A percentile compares a stretch with the other conserved stretches of the same genome.
These are phyloP conservation scores for Saccopteryx bilineata DNA, from an alignment of 2,113 vertebrate species.

Conservation along the genomic window DNA sequence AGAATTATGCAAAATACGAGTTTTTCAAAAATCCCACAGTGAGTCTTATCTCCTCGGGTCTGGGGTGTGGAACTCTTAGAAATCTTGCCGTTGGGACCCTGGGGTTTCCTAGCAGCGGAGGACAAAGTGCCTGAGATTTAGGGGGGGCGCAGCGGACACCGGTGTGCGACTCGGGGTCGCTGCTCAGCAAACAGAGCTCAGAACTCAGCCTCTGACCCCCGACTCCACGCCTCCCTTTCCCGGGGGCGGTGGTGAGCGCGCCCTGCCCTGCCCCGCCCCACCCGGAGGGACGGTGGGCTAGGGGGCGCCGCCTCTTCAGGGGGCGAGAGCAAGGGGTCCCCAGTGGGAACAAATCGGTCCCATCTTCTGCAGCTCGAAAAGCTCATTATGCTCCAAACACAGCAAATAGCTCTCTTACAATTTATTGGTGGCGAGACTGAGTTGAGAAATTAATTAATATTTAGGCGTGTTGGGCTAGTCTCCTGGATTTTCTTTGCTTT, in stretches of 20 bases:
- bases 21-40: conserved; percentile 98
- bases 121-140: background rate
- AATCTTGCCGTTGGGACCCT: background rate
- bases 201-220: background rate
- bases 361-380: background rate
- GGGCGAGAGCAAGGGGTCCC: no score
- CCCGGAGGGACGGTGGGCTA: no score
- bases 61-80: background rate
- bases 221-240: no score
- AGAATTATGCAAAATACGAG: conserved; percentile 99
- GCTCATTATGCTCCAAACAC: fast-evolving
- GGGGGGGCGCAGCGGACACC: no score
- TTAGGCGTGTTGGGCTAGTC: background rate
- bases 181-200: background rate
- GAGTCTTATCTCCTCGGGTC: conserved; percentile 74
- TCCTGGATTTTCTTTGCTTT: background rate
- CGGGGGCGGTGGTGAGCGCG: no score
- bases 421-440: fast-evolving
- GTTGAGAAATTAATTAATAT: background rate
- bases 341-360: background rate
- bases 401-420: fast-evolving
- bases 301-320: no score
- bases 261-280: no score
- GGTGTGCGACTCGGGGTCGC: background rate
- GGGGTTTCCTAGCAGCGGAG: background rate